phyloP scores from a whole-genome alignment of 1,140 invertebrate species.

The Philopotamus ludificatus region DNA sequence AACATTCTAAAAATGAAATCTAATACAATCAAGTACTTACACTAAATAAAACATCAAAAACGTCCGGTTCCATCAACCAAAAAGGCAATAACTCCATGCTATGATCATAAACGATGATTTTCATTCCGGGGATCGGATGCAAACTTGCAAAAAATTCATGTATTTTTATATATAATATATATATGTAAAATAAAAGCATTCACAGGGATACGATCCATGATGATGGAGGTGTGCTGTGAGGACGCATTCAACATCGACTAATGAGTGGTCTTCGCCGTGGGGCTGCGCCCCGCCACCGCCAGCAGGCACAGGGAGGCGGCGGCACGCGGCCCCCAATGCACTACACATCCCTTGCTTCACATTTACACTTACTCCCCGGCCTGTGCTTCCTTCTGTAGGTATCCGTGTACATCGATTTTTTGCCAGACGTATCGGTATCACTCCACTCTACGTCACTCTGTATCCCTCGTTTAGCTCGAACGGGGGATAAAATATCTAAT shows the following conservation, averaged over 20 bases:
- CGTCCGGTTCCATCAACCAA: background rate
- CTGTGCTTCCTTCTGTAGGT: slow-evolving; percentile 56
- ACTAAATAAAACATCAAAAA: slow-evolving; percentile 23
- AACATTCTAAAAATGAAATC: slow-evolving; percentile 37
- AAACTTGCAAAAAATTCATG: slow-evolving; percentile 31
- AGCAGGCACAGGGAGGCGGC: background rate
- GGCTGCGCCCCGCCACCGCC: background rate
- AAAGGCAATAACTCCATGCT: slow-evolving; percentile 38
- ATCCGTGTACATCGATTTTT: slow-evolving; percentile 45
- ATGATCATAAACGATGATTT: slow-evolving; percentile 36
- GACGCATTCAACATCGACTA: slow-evolving; percentile 36
- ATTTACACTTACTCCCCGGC: slow-evolving; percentile 55
- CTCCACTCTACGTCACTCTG: slow-evolving; percentile 50
- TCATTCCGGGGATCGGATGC: slow-evolving; percentile 37
- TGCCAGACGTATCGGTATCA: slow-evolving; percentile 43
- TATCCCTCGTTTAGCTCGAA: slow-evolving; percentile 50
- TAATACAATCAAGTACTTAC: slow-evolving; percentile 30
- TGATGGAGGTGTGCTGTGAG: slow-evolving; percentile 20
- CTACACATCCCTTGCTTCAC: slow-evolving; percentile 21
- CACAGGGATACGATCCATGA: slow-evolving; percentile 34
- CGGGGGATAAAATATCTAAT: slow-evolving; percentile 38
- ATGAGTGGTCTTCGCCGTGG: slow-evolving; percentile 1
- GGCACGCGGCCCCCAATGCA: background rate
- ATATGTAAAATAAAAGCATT: slow-evolving; percentile 31
- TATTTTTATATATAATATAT: background rate